Percentiles rank a stretch among this genome's conserved stretches.
These are phyloP conservation scores for Tuta absoluta DNA, from an alignment of 2,888 invertebrate species.

Conservation along the genomic window DNA sequence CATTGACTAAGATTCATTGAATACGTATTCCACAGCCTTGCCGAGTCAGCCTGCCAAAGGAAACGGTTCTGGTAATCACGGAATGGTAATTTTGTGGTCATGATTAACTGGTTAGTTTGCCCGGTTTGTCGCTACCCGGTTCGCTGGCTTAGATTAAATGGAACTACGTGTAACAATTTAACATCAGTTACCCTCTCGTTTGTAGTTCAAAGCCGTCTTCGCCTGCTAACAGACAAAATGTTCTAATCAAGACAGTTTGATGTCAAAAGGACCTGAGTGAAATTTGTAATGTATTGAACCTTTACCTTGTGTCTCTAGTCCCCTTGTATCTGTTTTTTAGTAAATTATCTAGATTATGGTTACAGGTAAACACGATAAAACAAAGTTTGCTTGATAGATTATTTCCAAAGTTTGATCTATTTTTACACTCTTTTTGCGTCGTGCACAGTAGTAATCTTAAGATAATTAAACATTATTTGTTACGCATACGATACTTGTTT, in stretches of 20 bases:
- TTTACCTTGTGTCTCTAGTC: too few relatives aligned
- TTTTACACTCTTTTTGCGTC: too few relatives aligned
- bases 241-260: background rate
- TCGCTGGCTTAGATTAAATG: background rate
- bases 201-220: background rate
- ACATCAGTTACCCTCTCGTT: background rate
- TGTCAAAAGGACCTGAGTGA: background rate
- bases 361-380: too few relatives aligned
- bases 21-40: background rate
- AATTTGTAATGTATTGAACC: background rate
- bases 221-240: background rate
- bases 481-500: too few relatives aligned
- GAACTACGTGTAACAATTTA: constrained; percentile 6
- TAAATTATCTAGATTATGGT: too few relatives aligned
- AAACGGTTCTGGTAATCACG: background rate
- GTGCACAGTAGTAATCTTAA: too few relatives aligned
- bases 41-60: background rate
- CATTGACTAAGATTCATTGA: background rate
- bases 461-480: too few relatives aligned
- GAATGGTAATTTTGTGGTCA: constrained; percentile 3
- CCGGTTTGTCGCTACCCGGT: constrained; percentile 9
- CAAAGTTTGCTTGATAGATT: too few relatives aligned
- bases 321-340: too few relatives aligned
- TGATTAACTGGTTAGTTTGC: constrained; percentile 3
- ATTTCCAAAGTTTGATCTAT: too few relatives aligned